Percentiles rank a stretch among this genome's conserved stretches.
Conservation (phyloP, 2,888 invertebrate species). For the Limnephilus auricula region DNA sequence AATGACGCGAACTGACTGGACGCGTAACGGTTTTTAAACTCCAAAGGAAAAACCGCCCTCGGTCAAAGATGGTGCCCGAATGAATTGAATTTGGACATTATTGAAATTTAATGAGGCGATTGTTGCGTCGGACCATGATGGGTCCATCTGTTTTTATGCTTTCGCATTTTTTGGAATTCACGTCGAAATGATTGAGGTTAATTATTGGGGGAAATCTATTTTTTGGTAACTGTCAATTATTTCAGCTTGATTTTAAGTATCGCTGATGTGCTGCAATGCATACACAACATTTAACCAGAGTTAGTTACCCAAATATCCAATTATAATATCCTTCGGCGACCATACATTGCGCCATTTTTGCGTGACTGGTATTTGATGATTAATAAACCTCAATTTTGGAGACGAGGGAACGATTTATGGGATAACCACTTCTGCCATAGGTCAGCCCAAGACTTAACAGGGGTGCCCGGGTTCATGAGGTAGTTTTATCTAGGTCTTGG, state of each 20-base stretch:
- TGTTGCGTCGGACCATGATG: conserved; percentile 7
- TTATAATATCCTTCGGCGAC: not conserved
- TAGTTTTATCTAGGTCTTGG: no score
- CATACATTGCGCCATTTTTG: no score
- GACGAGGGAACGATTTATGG: no score
- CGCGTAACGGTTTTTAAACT: conserved; percentile 51
- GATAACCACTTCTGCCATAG: no score
- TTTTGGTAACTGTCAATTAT: not conserved
- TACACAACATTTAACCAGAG: not conserved
- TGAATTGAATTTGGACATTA: not conserved
- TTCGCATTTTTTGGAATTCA: not conserved
- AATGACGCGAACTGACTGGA: conserved; percentile 34
- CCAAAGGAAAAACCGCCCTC: conserved; percentile 33
- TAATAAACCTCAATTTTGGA: no score
- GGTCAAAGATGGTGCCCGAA: conserved; percentile 5
- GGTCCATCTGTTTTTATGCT: not conserved
- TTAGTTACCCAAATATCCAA: not conserved
- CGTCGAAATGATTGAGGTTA: not conserved
- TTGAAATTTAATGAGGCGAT: conserved; percentile 23
- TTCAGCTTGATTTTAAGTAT: not conserved
- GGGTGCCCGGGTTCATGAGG: no score
- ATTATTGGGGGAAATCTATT: not conserved
- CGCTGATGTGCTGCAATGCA: not conserved
- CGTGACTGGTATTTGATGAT: no score
- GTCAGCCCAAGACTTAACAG: no score